Evolutionary conservation across 1,140 invertebrate species (phyloP).

Genomic region (Drosophila elegans): DNA sequence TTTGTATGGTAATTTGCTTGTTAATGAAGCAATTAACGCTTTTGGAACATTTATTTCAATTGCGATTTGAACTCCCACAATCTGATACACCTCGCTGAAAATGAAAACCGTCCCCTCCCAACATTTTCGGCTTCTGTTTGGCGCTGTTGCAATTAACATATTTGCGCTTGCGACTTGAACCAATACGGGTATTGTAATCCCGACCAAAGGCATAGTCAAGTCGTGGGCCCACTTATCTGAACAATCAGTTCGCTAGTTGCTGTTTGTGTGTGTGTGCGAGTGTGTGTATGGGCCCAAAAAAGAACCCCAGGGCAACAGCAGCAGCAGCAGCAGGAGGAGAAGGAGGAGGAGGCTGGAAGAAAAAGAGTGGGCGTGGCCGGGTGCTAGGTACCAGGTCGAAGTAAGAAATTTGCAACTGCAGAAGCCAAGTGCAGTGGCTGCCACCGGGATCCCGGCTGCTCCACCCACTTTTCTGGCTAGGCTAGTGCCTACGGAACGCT

Average conservation of each 20-base stretch:
- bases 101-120: neutral
- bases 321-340: too few relatives aligned
- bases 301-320: conserved; percentile 35
- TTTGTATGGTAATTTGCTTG: conserved; percentile 29
- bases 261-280: conserved; percentile 13
- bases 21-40: conserved; percentile 51
- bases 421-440: conserved; percentile 69
- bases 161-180: conserved; percentile 38
- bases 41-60: conserved; percentile 47
- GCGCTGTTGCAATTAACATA: conserved; percentile 55
- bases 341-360: conserved; percentile 11
- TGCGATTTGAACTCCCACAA: conserved; percentile 41
- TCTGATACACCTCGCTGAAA: conserved; percentile 11
- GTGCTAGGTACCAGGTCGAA: conserved; percentile 22
- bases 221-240: conserved; percentile 56
- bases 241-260: conserved; percentile 44
- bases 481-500: too few relatives aligned
- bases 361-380: conserved; percentile 47
- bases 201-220: conserved; percentile 40
- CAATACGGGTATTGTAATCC: conserved; percentile 30
- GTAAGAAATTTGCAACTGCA: conserved; percentile 69
- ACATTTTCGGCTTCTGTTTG: conserved; percentile 41
- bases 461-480: conserved; percentile 57
- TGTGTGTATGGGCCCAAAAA: conserved; percentile 28
- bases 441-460: conserved; percentile 52